Evolutionary conservation across 2,113 vertebrate species (phyloP).

Genomic region (Lates calcarifer): DNA sequence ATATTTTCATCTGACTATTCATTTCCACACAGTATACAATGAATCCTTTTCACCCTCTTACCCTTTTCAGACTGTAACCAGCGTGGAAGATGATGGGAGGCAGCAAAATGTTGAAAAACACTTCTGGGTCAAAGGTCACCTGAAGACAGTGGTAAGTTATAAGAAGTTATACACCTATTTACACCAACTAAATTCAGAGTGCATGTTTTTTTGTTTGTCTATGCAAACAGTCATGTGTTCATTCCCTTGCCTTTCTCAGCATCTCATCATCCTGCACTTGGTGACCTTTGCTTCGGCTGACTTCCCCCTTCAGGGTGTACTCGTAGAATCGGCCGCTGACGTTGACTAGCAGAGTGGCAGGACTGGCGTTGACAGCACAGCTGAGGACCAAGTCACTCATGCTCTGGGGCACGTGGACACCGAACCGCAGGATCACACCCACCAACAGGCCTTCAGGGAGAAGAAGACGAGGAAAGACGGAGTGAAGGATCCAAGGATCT

Average conservation of each 20-base stretch:
- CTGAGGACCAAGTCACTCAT: conserved; percentile 88
- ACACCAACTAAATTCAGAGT: not conserved
- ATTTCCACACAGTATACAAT: not conserved
- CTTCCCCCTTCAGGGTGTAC: conserved; percentile 95
- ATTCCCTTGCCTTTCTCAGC: conserved; percentile 91
- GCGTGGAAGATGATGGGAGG: conserved; percentile 99
- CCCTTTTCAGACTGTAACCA: conserved; percentile 97
- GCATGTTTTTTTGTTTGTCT: not conserved
- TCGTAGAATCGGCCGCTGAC: conserved; percentile 96
- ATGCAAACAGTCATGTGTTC: not conserved
- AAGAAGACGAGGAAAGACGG: not conserved
- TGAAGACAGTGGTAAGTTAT: conserved; percentile 67
- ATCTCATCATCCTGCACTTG: conserved; percentile 95
- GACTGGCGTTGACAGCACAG: conserved; percentile 92
- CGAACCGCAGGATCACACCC: conserved; percentile 93
- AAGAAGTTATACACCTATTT: not conserved
- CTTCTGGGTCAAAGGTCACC: conserved; percentile 98
- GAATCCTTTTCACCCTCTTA: conserved; percentile 73
- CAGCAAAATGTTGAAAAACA: conserved; percentile 99
- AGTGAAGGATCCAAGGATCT: not conserved
- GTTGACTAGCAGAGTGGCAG: conserved; percentile 92
- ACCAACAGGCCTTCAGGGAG: conserved; percentile 89
- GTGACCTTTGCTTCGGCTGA: conserved; percentile 89
- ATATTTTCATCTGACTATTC: not conserved
- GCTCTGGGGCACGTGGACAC: conserved; percentile 91